Percentiles rank a stretch among this genome's conserved stretches.
phyloP scores from a whole-genome alignment of 2,888 invertebrate genomes.

The Leptinotarsa juncta region DNA sequence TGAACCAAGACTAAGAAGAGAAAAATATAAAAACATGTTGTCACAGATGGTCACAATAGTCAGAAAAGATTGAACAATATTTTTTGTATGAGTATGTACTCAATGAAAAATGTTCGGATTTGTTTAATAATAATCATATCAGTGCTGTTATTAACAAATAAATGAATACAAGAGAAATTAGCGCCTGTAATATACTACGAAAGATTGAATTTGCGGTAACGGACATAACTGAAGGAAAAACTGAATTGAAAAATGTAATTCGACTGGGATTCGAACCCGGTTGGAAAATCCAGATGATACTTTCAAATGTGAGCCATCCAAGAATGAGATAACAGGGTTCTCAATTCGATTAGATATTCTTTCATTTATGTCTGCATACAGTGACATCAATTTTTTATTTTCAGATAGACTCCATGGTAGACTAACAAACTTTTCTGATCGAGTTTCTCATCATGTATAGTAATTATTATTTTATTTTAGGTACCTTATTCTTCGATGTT shows the following conservation, averaged over 20 bases:
- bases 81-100: not conserved
- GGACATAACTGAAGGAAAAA: too few species aligned
- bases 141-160: too few species aligned
- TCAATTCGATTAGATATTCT: not conserved
- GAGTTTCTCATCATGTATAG: not conserved
- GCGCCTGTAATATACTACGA: too few species aligned
- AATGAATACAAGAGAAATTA: too few species aligned
- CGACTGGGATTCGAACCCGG: too few species aligned
- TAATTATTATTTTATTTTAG: conserved; percentile 42
- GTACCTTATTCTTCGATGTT: conserved; percentile 48
- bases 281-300: too few species aligned
- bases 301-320: too few species aligned
- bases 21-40: conserved; percentile 50
- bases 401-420: not conserved
- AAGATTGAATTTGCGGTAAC: too few species aligned
- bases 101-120: not conserved
- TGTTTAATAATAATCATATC: not conserved
- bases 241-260: too few species aligned
- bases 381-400: not conserved
- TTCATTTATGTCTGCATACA: not conserved
- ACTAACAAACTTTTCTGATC: not conserved
- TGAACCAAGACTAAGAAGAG: conserved; percentile 43
- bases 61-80: conserved; percentile 33
- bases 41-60: conserved; percentile 50
- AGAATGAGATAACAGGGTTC: not conserved